Evolutionary conservation across 2,113 vertebrate species (phyloP), one percentile per base, ranked within the genome.

Genomic region (Tichodroma muraria): DNA sequence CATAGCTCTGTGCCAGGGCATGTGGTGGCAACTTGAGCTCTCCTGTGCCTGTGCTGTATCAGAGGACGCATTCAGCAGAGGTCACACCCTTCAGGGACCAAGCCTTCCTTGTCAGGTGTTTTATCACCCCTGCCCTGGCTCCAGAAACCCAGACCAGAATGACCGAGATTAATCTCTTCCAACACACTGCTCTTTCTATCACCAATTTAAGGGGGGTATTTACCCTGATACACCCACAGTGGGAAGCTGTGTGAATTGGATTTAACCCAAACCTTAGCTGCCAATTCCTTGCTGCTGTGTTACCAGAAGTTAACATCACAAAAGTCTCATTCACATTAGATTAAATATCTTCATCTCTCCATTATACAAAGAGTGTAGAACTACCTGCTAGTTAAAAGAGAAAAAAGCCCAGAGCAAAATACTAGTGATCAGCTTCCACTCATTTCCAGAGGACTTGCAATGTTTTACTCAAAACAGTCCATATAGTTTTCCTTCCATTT

Each of bases 1-100:
- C 63, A 64, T 5, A 38, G 4, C 14, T 35, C 35, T 35, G n/a
- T 47, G 44, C 61, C 63, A 72, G 66, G n/a, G 24, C 40, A 27
- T 0, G 0, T 19, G 37, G 42, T 21, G 4, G 5, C 50, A 30
- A 9, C 19, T 40, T 1, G 0, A 80, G 33, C 25, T 65, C 30
- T 64, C 21, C 4, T 35, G 63, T 7, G 9, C 71, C 33, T 21
- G 25, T 15, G 37, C 45, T 10, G 44, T 30, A 9, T 49, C 44
- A 80, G 23, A 54, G 30, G 27, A 78, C 56, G 19, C 15, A 14
- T 20, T 57, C 6, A 1, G n/a, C 4, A 4, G 1, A 9, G 37
- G 28, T 60, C 49, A 53, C 1, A 5, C 13, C 3, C 7, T 33
- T 18, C 64, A 10, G 38, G 15, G 31, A 53, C 20, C 65, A 72